These are phyloP conservation scores for Scaptomyza reducta DNA, from an alignment of 2,888 invertebrate genomes.

Conservation along the genomic window DNA sequence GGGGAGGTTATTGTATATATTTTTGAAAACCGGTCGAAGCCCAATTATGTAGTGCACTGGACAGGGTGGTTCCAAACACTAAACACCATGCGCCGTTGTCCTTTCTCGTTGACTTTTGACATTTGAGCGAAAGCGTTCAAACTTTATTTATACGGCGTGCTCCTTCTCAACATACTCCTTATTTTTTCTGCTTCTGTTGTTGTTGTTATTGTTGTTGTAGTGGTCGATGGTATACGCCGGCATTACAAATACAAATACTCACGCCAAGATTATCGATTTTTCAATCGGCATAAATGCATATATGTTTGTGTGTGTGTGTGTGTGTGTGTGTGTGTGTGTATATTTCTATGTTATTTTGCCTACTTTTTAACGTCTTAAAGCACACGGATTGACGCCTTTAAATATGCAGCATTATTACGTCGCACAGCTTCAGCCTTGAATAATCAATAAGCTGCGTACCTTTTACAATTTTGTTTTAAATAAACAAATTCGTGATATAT, in stretches of 20 bases:
- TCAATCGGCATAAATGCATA: constrained; percentile 50
- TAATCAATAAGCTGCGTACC: constrained; percentile 46
- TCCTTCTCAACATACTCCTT: background rate
- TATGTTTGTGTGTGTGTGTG: constrained; percentile 8
- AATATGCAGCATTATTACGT: constrained; percentile 42
- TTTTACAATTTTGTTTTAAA: background rate
- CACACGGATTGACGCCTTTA: constrained; percentile 33
- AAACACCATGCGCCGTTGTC: constrained; percentile 32
- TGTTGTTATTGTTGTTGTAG: constrained; percentile 47
- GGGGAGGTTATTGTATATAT: constrained; percentile 25
- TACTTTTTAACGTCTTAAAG: constrained; percentile 58
- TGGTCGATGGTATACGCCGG: constrained; percentile 59
- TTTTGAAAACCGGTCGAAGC: constrained; percentile 33
- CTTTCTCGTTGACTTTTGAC: constrained; percentile 46
- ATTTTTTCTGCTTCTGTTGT: constrained; percentile 37
- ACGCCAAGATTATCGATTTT: constrained; percentile 65
- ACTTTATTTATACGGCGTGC: constrained; percentile 33
- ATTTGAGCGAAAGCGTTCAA: constrained; percentile 22
- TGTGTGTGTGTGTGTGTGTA: constrained; percentile 9
- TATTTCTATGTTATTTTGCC: constrained; percentile 40
- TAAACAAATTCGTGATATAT: background rate
- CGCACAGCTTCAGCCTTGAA: constrained; percentile 13
- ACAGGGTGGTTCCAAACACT: constrained; percentile 28
- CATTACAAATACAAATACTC: constrained; percentile 46
- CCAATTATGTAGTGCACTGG: constrained; percentile 23